These are phyloP conservation scores for Corydoras sp. DNA, from an alignment of 2,113 vertebrate genomes.

Conservation along the genomic window DNA sequence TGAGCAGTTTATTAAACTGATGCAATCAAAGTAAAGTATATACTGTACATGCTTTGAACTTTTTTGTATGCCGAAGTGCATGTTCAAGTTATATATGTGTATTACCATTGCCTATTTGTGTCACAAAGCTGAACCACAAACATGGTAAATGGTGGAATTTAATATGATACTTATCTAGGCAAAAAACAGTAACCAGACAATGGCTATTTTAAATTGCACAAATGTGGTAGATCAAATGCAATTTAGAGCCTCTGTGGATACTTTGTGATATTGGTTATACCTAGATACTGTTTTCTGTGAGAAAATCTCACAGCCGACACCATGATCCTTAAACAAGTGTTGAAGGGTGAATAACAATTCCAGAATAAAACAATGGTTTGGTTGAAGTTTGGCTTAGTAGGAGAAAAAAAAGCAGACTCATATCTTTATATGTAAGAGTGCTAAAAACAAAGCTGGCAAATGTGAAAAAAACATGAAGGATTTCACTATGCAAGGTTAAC, in stretches of 20 bases:
- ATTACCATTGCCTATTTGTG: too few species aligned
- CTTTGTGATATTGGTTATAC: not conserved
- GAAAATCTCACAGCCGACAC: not conserved
- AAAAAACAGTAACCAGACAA: not conserved
- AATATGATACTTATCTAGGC: not conserved
- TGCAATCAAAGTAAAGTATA: too few species aligned
- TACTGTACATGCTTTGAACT: too few species aligned
- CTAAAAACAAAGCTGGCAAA: not conserved
- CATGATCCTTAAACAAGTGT: not conserved
- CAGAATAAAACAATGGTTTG: not conserved
- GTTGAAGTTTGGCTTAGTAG: slow-evolving; percentile 3
- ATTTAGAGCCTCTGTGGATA: not conserved
- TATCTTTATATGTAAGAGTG: slow-evolving; percentile 1
- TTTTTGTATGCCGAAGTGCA: too few species aligned
- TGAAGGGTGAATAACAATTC: slow-evolving; percentile 8
- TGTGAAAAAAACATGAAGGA: not conserved
- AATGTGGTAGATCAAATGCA: not conserved
- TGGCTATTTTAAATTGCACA: not conserved
- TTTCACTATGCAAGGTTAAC: not conserved
- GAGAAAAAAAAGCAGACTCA: slow-evolving; percentile 6
- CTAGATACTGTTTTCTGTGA: not conserved
- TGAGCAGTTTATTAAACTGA: too few species aligned
- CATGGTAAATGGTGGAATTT: too few species aligned
- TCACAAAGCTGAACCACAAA: too few species aligned
- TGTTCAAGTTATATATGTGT: too few species aligned